Evolutionary conservation across 2,113 vertebrate species (phyloP).

Genomic region (Casuarius casuarius): DNA sequence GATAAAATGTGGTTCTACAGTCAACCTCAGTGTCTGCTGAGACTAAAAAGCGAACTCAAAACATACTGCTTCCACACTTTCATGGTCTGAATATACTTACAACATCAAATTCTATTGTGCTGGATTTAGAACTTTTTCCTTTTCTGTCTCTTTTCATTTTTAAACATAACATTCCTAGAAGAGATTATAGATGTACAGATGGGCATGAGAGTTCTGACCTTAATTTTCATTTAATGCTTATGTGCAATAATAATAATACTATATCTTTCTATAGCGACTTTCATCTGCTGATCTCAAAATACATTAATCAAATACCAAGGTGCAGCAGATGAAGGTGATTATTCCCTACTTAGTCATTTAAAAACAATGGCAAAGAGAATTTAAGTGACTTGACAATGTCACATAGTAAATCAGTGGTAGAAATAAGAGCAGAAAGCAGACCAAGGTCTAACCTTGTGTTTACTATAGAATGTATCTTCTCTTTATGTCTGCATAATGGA

Average conservation of each 20-base stretch:
- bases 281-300: not conserved
- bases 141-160: not conserved
- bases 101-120: not conserved
- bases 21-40: not conserved
- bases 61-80: not conserved
- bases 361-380: not conserved
- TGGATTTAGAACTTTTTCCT: not conserved
- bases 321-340: not conserved
- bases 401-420: not conserved
- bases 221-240: not conserved
- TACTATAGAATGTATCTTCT: not conserved
- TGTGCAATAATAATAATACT: not conserved
- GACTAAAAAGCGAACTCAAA: not conserved
- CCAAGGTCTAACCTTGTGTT: not conserved
- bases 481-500: not conserved
- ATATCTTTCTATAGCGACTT: not conserved
- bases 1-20: not conserved
- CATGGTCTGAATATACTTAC: not conserved
- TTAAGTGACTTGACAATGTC: not conserved
- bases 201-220: not conserved
- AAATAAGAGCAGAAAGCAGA: not conserved
- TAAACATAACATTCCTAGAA: not conserved
- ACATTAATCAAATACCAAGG: not conserved
- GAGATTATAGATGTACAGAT: not conserved
- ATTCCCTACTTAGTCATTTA: no score